Evolutionary conservation across 2,113 vertebrate genomes (phyloP), one percentile per base, ranked within the genome.

Genomic region (Coptodon rendalli): DNA sequence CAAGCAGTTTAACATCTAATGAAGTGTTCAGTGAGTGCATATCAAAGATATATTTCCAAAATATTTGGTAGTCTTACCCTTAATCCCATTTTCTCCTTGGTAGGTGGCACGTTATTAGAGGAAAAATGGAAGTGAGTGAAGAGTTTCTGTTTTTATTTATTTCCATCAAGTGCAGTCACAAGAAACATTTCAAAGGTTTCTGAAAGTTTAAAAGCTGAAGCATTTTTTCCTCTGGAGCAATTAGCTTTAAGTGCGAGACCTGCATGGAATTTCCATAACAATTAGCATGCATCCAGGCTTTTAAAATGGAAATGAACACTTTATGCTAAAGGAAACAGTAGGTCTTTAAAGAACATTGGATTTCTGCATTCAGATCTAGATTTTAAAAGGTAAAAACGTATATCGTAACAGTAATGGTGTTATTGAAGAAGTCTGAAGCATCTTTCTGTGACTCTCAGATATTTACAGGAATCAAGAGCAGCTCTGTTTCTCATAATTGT

Each of bases 261-360:
- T 56, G 16, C 4, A 4, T 13, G 84, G 78, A 78, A 82, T 89
- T 84, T 86, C 38, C 81, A 76, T 89, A 73, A 12, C 89, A 92
- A 92, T 40, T 68, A 68, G 36, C 63, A 40, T 22, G 11, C 80
- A 84, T 16, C 31, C 87, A 90, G 59, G 63, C 85, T 91, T 92
- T 87, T 78, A 38, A 87, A 83, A 89, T 85, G 82, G 88, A 87
- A 90, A 92, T 87, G 24, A 29, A 84, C 76, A 81, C 81, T 87
- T 89, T 91, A 22, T 80, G 76, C 40, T 89, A 86, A 59, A 66
- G 11, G 50, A 19, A 86, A 83, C 31, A 8, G 76, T 27, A 43
- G 22, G 53, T 43, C 38, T 27, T 76, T 45, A 61, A 81, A 81
- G 54, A 9, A 9, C 13, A 12, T 61, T 48, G 2, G 36, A 54